phyloP scores from a whole-genome alignment of 1,140 invertebrate species.

The Drosophila pseudoananassae region DNA sequence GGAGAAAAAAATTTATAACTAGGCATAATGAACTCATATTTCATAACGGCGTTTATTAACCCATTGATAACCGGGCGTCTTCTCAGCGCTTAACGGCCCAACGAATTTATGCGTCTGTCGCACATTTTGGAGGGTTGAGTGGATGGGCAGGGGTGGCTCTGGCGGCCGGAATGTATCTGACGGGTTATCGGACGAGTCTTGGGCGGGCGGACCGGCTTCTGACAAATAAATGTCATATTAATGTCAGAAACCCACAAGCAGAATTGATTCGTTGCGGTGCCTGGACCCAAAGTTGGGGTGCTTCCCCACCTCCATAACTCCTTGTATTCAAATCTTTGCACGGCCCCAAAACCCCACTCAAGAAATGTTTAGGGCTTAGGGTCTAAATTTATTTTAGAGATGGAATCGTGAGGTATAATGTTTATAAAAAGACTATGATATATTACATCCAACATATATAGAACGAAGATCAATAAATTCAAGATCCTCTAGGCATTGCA shows the following conservation, averaged over 20 bases:
- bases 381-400: background rate
- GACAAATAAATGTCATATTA: conserved; percentile 83
- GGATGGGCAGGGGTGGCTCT: conserved; percentile 4
- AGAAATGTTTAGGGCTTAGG: background rate
- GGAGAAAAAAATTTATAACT: conserved; percentile 70
- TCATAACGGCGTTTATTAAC: conserved; percentile 80
- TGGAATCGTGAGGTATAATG: conserved; percentile 4
- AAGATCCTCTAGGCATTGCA: too few relatives aligned
- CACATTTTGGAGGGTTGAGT: conserved; percentile 14
- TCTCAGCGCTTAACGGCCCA: conserved; percentile 54
- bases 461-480: too few relatives aligned
- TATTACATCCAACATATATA: too few relatives aligned
- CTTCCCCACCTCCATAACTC: conserved; percentile 1
- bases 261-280: conserved; percentile 64
- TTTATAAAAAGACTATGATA: too few relatives aligned
- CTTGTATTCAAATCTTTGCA: conserved; percentile 61
- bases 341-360: conserved; percentile 6
- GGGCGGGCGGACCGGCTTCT: conserved; percentile 51
- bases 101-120: conserved; percentile 73
- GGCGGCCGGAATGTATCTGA: conserved; percentile 30
- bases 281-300: conserved; percentile 9
- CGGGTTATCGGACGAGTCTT: conserved; percentile 52
- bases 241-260: conserved; percentile 69
- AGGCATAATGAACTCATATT: conserved; percentile 80
- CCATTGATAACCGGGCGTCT: conserved; percentile 71